A percentile compares a stretch with the other conserved stretches of the same genome.
These are phyloP conservation scores for Nephrotoma guestfalica DNA, from an alignment of 2,888 invertebrate genomes.

Conservation along the genomic window DNA sequence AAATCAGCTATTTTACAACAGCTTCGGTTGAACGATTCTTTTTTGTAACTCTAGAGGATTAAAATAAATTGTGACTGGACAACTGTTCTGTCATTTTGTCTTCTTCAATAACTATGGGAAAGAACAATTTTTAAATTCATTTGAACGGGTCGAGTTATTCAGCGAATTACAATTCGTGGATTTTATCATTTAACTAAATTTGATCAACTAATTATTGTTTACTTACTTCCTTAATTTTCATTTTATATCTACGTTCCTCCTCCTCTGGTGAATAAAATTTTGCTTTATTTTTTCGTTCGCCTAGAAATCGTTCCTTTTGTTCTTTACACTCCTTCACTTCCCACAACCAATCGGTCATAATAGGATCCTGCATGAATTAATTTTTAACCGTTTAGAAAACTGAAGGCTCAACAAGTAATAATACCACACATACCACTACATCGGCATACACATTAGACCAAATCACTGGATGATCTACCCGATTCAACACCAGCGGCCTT, in stretches of 20 bases:
- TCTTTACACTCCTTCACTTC: slow-evolving; percentile 66
- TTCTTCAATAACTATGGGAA: too few relatives aligned
- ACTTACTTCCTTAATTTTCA: slow-evolving; percentile 34
- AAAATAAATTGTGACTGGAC: too few relatives aligned
- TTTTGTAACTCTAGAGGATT: too few relatives aligned
- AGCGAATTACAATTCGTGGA: background rate
- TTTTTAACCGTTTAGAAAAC: background rate
- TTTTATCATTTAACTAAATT: background rate
- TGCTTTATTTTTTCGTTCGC: slow-evolving; percentile 35
- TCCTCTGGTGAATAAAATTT: slow-evolving; percentile 48
- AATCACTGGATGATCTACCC: slow-evolving; percentile 74
- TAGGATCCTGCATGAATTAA: slow-evolving; percentile 48
- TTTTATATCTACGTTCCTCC: slow-evolving; percentile 42
- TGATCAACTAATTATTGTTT: background rate
- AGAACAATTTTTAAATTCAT: too few relatives aligned
- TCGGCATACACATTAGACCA: slow-evolving; percentile 98
- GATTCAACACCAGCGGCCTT: slow-evolving; percentile 78
- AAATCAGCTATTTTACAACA: too few relatives aligned
- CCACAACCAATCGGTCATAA: slow-evolving; percentile 84
- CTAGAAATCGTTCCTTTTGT: slow-evolving; percentile 60
- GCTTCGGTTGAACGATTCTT: too few relatives aligned
- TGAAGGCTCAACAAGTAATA: background rate
- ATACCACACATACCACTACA: slow-evolving; percentile 50
- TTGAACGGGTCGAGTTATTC: background rate
- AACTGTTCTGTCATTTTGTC: too few relatives aligned